Evolutionary conservation across 2,797 vertebrate genomes (phyloP).

Genomic region (Sternarchorhynchus goeldii): DNA sequence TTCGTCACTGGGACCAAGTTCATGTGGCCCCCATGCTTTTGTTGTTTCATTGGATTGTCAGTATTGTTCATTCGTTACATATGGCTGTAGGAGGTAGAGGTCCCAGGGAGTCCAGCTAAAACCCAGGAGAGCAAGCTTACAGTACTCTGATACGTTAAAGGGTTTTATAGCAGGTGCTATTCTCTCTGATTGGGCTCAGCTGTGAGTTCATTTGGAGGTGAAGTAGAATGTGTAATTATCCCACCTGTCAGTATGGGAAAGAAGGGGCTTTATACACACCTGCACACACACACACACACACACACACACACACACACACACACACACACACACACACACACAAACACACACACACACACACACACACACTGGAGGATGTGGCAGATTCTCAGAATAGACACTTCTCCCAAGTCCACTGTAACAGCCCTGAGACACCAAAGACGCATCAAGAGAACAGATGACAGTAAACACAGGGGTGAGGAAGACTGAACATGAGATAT

Average conservation of each 20-base stretch:
- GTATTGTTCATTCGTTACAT: not conserved
- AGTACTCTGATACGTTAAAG: constrained; percentile 9
- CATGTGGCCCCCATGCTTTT: not conserved
- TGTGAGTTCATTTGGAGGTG: constrained; percentile 36
- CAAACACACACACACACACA: constrained; percentile 30
- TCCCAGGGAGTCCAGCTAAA: not conserved
- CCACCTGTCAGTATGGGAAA: constrained; percentile 32
- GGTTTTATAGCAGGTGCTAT: not conserved
- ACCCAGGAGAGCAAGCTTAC: constrained; percentile 27
- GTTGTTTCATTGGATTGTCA: not conserved
- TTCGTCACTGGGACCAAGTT: no score
- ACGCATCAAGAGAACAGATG: constrained; percentile 19
- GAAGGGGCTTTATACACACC: not conserved
- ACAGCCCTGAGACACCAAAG: not conserved
- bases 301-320: not conserved
- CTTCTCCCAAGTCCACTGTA: constrained; percentile 7
- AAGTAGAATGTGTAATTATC: constrained; percentile 37
- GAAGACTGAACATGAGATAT: not conserved
- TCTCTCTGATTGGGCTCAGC: constrained; percentile 9
- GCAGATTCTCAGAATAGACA: not conserved
- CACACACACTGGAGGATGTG: constrained; percentile 9
- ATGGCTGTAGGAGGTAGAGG: not conserved
- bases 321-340: constrained; percentile 34
- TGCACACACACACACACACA: not conserved
- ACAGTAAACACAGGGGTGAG: constrained; percentile 11